Conservation (phyloP, 2,797 vertebrate species). For the Hyperoplus lanceolatus region DNA sequence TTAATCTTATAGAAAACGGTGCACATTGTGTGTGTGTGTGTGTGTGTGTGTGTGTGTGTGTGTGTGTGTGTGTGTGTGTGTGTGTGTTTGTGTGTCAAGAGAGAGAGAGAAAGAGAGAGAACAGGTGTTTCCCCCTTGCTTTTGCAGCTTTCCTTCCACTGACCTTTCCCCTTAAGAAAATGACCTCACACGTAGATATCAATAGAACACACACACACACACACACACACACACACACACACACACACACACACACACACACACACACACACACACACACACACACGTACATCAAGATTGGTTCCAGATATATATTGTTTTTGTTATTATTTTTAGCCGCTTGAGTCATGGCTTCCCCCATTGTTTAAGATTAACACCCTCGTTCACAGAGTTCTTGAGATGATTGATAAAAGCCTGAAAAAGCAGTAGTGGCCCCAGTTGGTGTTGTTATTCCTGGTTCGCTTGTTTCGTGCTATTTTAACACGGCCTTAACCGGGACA, state of each 20-base stretch:
- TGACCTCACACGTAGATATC: conserved; percentile 17
- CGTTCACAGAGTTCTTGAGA: conserved; percentile 38
- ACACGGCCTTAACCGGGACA: conserved; percentile 32
- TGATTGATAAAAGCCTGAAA: conserved; percentile 40
- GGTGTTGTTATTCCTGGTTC: conserved; percentile 22
- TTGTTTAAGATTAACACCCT: conserved; percentile 61
- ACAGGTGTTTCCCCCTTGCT: conserved; percentile 72
- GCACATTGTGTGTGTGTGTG: background rate
- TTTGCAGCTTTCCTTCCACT: conserved; percentile 47
- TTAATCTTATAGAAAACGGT: too few species aligned
- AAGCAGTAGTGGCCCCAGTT: conserved; percentile 22
- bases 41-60: background rate
- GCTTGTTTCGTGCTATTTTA: conserved; percentile 52
- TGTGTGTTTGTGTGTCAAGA: conserved; percentile 8
- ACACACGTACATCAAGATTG: conserved; percentile 26
- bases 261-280: conserved; percentile 11
- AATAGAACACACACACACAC: too few species aligned
- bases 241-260: conserved; percentile 3
- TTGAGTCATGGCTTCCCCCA: conserved; percentile 59
- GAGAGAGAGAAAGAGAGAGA: conserved; percentile 6
- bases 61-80: conserved; percentile 3
- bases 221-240: too few species aligned
- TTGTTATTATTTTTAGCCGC: conserved; percentile 66
- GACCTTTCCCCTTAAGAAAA: conserved; percentile 63
- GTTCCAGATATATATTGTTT: conserved; percentile 35